Base-by-base conservation (phyloP, 2,888 invertebrate genomes). In the Rhynchonema sp. region DNA sequence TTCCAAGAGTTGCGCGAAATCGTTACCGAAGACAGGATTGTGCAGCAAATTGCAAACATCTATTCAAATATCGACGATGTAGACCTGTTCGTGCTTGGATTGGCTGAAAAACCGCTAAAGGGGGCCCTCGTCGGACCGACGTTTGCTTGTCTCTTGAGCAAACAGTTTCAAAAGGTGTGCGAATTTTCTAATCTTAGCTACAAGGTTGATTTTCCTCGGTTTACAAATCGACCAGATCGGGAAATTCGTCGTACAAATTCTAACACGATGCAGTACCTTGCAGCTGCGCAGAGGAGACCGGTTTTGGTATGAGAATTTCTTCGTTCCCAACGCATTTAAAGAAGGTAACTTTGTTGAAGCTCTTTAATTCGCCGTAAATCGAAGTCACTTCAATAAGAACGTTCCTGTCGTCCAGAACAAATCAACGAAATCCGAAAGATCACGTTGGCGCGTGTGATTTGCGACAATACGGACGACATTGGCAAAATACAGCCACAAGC, bases 271-370 rank as follows among this genome's bases (percentile, higher is more conserved):
- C n/a, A n/a, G n/a, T n/a, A n/a, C n/a, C n/a, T n/a, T 6, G 23
- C 38, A 56, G 56, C 3, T 38, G 9, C 56, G 56, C 3, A 46
- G 62, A 9, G 62, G 62, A 28, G 62, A 62, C 29, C 49, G 62
- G 20, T 62, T 62, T 46, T 62, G 62, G 75, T 82, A 58, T 62
- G 72, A 72, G 61, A 72, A 71, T 62, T 72, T 72, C 63, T 66
- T 72, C 30, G 63, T 64, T 52, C 70, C 70, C 6, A 70, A 71
- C 1, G 66, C 69, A 0, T 71, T 72, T 61, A 65, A 65, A 25
- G 65, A 65, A 23, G 57, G 60, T 60, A 38, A 2, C 29, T n/a
- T 30, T 30, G 9, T 56, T 56, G n/a, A 17, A n/a, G n/a, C n/a
- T n/a, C n/a, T n/a, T n/a, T n/a, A n/a, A n/a, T n/a, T n/a, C n/a